Evolutionary conservation across 2,888 invertebrate genomes (phyloP).

Genomic region (Enchytraeus crypticus): DNA sequence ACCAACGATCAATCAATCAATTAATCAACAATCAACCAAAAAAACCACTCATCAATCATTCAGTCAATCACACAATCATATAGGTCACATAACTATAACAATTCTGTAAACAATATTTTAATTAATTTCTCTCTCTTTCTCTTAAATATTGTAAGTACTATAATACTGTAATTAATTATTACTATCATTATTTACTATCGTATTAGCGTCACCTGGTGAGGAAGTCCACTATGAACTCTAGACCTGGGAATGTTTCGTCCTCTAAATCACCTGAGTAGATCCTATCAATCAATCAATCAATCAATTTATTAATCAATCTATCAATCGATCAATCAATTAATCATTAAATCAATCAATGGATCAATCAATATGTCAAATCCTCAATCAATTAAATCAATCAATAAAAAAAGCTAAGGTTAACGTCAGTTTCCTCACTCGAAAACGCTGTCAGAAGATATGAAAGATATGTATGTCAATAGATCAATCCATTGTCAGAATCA

Average conservation of each 20-base stretch:
- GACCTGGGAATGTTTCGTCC: conserved; percentile 49
- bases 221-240: conserved; percentile 48
- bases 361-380: background rate
- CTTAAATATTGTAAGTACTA: background rate
- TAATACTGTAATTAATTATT: no score
- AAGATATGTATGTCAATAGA: background rate
- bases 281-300: conserved; percentile 30
- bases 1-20: no score
- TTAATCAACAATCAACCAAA: no score
- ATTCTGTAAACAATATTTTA: background rate
- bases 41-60: no score
- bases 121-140: background rate
- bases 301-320: background rate
- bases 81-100: background rate
- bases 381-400: background rate
- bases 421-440: no score
- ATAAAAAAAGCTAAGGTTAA: no score
- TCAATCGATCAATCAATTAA: background rate
- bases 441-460: background rate
- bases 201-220: conserved; percentile 47
- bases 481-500: no score
- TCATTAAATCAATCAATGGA: background rate
- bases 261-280: conserved; percentile 44
- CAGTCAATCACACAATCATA: no score
- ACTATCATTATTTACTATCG: no score